A percentile compares a stretch with the other conserved stretches of the same genome.
phyloP scores from a whole-genome alignment of 2,113 vertebrate species.

The Coptodon bakossiorum region DNA sequence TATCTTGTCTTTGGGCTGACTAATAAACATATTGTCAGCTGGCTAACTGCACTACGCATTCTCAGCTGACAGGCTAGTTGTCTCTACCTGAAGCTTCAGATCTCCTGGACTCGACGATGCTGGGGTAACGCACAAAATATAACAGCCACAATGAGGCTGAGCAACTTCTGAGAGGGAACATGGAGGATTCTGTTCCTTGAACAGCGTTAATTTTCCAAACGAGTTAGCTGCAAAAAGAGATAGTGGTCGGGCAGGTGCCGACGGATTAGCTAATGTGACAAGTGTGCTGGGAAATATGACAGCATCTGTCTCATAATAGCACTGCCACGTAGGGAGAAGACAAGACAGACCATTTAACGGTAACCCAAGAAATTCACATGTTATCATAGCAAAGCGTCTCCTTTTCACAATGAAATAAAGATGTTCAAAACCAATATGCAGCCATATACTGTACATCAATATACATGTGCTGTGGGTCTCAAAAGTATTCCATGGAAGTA shows the following conservation, averaged over 20 bases:
- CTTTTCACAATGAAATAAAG: slow-evolving; percentile 42
- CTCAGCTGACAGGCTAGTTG: slow-evolving; percentile 39
- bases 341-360: not conserved
- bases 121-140: slow-evolving; percentile 19
- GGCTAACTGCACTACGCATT: slow-evolving; percentile 57
- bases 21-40: slow-evolving; percentile 57
- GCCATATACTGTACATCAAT: slow-evolving; percentile 35
- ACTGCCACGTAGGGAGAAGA: not conserved
- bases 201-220: slow-evolving; percentile 35
- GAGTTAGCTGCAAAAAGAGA: slow-evolving; percentile 25
- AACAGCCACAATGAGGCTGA: not conserved
- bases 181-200: slow-evolving; percentile 13
- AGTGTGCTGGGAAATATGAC: slow-evolving; percentile 15
- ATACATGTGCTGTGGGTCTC: slow-evolving; percentile 43
- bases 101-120: slow-evolving; percentile 14
- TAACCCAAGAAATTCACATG: not conserved
- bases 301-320: slow-evolving; percentile 21
- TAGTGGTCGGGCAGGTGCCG: slow-evolving; percentile 13
- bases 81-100: slow-evolving; percentile 42
- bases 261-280: slow-evolving; percentile 41
- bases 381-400: not conserved
- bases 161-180: slow-evolving; percentile 12
- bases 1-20: slow-evolving; percentile 50
- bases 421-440: slow-evolving; percentile 50
- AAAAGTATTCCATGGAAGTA: slow-evolving; percentile 50